Percentiles rank a stretch among this genome's conserved stretches.
Evolutionary conservation across 35 echinoderm and acorn worm genomes (phyloP).

Genomic region (Lytechinus variegatus): DNA sequence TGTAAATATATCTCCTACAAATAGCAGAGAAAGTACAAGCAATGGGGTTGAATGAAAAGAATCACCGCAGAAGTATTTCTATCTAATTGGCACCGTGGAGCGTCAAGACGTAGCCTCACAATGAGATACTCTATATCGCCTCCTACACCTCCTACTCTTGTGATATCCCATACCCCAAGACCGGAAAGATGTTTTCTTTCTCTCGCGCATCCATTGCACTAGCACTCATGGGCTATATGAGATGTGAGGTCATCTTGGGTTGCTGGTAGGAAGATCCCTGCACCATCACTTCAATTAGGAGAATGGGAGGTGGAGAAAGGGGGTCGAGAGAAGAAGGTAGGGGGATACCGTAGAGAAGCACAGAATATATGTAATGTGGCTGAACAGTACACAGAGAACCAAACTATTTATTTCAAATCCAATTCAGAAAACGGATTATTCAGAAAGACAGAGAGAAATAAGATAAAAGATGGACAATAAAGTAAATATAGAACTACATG

Average conservation of each 20-base stretch:
- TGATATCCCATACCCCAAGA: not conserved
- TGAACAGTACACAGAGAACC: too few relatives aligned
- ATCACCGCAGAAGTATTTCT: not conserved
- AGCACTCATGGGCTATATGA: not conserved
- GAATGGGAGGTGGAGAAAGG: not conserved
- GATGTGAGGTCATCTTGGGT: not conserved
- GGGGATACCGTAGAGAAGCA: not conserved
- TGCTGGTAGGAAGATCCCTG: not conserved
- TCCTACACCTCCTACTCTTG: not conserved
- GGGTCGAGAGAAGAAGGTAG: not conserved
- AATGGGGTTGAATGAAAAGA: not conserved
- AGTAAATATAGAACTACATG: too few relatives aligned
- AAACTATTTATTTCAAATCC: too few relatives aligned
- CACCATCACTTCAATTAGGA: not conserved
- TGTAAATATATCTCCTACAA: conserved; percentile 14
- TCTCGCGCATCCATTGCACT: not conserved
- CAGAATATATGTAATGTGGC: not conserved
- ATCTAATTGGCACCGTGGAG: not conserved
- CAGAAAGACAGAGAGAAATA: too few relatives aligned
- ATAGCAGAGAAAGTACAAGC: not conserved
- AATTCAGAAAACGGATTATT: too few relatives aligned
- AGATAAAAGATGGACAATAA: too few relatives aligned
- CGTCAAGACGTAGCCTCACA: not conserved
- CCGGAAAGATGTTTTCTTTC: conserved; percentile 18
- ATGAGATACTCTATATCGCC: not conserved